Percentiles rank a stretch among this genome's conserved stretches.
Conservation (phyloP, 2,113 vertebrate species). For the Sapajus apella region DNA sequence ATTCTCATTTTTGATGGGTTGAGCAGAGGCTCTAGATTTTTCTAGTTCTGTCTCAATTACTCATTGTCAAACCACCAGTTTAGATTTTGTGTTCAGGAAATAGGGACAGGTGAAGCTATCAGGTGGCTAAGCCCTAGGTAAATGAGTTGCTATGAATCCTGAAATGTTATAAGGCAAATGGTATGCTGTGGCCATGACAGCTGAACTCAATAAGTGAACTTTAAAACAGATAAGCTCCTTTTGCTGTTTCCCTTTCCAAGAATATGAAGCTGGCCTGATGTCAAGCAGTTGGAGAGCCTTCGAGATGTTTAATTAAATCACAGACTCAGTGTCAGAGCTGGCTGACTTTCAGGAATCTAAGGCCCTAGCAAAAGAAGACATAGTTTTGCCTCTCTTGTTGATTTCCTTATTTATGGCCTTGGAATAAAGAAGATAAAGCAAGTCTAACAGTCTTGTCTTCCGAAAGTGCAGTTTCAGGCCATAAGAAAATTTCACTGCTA, state of each 20-base stretch:
- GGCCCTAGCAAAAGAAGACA: slow-evolving; percentile 2
- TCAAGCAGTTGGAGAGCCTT: background rate
- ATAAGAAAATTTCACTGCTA: slow-evolving; percentile 1
- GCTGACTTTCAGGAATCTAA: slow-evolving; percentile 36
- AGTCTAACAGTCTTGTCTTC: slow-evolving; percentile 5
- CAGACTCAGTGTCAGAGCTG: background rate
- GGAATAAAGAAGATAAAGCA: slow-evolving; percentile 24
- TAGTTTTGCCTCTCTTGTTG: background rate
- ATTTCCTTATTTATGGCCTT: slow-evolving; percentile 60
- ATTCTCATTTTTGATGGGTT: background rate
- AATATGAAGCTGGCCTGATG: background rate
- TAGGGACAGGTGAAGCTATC: background rate
- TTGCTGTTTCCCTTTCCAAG: background rate
- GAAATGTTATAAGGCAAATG: background rate
- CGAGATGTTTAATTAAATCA: slow-evolving; percentile 42
- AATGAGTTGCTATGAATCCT: background rate
- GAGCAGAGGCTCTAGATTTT: background rate
- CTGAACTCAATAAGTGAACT: background rate
- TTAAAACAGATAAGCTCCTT: background rate
- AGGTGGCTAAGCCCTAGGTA: background rate
- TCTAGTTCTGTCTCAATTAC: background rate
- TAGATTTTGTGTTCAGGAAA: background rate
- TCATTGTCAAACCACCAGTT: background rate
- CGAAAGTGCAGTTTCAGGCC: slow-evolving; percentile 35
- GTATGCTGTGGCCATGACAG: background rate